Evolutionary conservation across 2,113 vertebrate species (phyloP), one percentile per base, ranked within the genome.

Genomic region (Oophaga pumilio): DNA sequence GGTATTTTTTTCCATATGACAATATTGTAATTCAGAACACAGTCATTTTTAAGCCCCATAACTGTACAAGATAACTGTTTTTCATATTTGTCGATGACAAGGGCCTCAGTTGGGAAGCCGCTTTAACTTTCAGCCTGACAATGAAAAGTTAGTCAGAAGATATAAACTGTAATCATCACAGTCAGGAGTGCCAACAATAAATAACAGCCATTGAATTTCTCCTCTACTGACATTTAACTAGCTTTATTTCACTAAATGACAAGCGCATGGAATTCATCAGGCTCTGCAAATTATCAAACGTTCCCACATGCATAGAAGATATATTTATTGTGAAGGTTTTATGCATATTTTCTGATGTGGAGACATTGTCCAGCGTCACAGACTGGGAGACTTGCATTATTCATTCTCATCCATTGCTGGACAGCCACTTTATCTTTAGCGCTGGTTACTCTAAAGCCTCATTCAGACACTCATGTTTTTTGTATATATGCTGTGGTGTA

Each of bases 111-210:
- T 71, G 66, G 64, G n/a, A 71, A 71, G 49, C 64, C 28, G 22
- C 7, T 28, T 69, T 50, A 66, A 82, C 64, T 82, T 53, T 71
- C 15, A 71, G 66, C 24, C 1, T 71, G 66, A 52, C 82, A 84
- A 71, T 84, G 53, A 28, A 57, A 84, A 20, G 28, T 66, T 43
- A 66, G 33, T 82, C 33, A 49, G 60, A 49, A 50, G 14, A 53
- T 69, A 71, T 71, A 69, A 71, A 56, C 52, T 53, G 64, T 52
- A 56, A 84, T 84, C 49, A 84, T 84, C 66, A 71, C 59, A 84
- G 82, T 69, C 50, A 56, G 80, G 20, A 12, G 50, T 50, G 66
- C 26, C n/a, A 15, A 57, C 66, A 66, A 82, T 50, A 82, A n/a
- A 60, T 66, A 64, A 50, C 80, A n/a, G 11, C 80, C 60, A 82